Percentiles rank a stretch among this genome's conserved stretches.
These are phyloP conservation scores for Hirtodrosophila alboralis DNA, from an alignment of 2,888 invertebrate species.

Conservation along the genomic window DNA sequence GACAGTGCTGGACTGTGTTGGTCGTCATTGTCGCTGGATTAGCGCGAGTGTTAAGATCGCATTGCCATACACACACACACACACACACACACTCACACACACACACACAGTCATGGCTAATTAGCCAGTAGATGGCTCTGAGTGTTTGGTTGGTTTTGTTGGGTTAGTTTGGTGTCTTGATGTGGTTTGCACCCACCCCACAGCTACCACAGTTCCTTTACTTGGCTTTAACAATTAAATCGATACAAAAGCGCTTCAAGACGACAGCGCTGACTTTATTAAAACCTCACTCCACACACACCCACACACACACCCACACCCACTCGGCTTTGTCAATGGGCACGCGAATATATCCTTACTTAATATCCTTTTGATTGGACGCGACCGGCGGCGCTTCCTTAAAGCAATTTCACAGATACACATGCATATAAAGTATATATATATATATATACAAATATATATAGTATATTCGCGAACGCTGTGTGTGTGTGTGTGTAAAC, in stretches of 20 bases:
- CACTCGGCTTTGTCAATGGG: constrained; percentile 7
- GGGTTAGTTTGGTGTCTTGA: not conserved
- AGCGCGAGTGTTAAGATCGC: constrained; percentile 54
- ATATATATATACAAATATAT: too few species aligned
- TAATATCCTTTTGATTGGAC: constrained; percentile 77
- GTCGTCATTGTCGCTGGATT: constrained; percentile 70
- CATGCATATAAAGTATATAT: not conserved
- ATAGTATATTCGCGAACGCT: constrained; percentile 25
- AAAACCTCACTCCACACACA: not conserved
- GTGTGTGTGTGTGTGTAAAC: constrained; percentile 29
- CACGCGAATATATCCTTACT: constrained; percentile 61
- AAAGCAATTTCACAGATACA: constrained; percentile 53
- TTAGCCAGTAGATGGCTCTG: constrained; percentile 49
- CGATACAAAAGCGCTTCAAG: constrained; percentile 50
- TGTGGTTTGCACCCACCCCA: not conserved
- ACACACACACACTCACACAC: constrained; percentile 7
- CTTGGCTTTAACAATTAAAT: constrained; percentile 70
- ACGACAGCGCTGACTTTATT: constrained; percentile 49
- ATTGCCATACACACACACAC: constrained; percentile 35
- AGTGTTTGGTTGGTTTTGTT: too few species aligned
- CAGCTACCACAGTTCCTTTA: constrained; percentile 22
- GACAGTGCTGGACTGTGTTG: constrained; percentile 7
- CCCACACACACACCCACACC: not conserved
- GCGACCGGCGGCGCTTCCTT: constrained; percentile 42
- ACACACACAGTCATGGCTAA: constrained; percentile 54